Base-by-base conservation (phyloP, 2,888 invertebrate species). In the Melieria omissa region DNA sequence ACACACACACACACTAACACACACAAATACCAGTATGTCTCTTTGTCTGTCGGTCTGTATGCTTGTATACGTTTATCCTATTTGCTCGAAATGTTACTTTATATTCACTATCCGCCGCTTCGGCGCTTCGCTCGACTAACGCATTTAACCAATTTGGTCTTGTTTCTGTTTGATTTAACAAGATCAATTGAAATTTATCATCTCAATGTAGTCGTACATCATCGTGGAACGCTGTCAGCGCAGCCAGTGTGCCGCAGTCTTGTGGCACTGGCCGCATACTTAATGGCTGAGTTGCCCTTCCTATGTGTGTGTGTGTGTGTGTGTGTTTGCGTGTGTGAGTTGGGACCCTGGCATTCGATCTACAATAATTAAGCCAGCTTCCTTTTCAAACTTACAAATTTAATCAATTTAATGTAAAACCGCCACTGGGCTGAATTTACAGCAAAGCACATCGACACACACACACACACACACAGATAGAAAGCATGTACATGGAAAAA, bases 181-280 rank as follows among this genome's bases (percentile, higher is more conserved):
- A 68, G 68, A 68, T 68, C 68, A 68, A 68, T 68, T 68, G 68
- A 68, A 68, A 68, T 61, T 68, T 61, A 68, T 68, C 61, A 60
- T 61, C 52, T 45, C 41, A 61, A 45, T 42, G 12, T 8, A 42
- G 66, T 66, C 46, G 66, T 66, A 66, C 46, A 29, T 57, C 57
- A 54, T 65, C 54, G 42, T 44, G 52, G 52, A 65, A 29, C 29
- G 2, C 29, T 29, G 29, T 3, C 29, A 29, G 29, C 29, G 2
- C 29, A 3, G 29, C 29, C 29, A 29, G 29, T 29, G 29, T 29
- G 29, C 61, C 42, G 45, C 68, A 57, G 41, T 55, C 49, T 16
- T 52, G 12, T 44, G 52, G 12, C 29, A 5, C 12, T 44, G 14
- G 12, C 60, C 49, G 61, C 67, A 67, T 16, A 8, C 60, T 52